Conservation (phyloP, 2,113 vertebrate species). For the Lepidothrix coronata region DNA sequence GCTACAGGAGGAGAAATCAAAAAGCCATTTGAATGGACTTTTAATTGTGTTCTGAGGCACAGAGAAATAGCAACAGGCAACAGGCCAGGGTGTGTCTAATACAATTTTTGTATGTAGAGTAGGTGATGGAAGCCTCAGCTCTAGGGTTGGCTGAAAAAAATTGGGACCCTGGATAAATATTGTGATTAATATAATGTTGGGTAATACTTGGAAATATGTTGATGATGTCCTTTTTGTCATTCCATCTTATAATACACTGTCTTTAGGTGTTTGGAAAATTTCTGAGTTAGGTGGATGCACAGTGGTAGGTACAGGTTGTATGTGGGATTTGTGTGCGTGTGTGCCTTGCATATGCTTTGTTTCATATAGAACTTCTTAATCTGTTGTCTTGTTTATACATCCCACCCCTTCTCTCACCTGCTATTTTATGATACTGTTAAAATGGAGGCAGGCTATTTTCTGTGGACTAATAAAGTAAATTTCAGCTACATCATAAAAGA, state of each 20-base stretch:
- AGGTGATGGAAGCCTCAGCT: background rate
- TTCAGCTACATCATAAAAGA: background rate
- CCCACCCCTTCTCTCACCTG: background rate
- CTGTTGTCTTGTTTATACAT: background rate
- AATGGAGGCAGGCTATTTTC: background rate
- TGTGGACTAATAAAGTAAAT: background rate
- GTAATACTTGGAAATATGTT: background rate
- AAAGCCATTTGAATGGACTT: background rate
- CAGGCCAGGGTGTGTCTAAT: background rate
- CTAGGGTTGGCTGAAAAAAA: background rate
- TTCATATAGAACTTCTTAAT: background rate
- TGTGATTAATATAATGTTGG: background rate
- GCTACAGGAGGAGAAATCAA: background rate
- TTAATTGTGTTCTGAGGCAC: background rate
- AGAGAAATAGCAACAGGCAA: background rate
- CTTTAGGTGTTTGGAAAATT: background rate
- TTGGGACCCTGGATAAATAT: background rate
- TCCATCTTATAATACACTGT: background rate
- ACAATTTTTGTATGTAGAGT: background rate
- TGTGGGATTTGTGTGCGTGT: background rate
- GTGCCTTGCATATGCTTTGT: background rate
- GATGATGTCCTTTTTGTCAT: background rate
- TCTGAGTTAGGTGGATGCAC: accelerated
- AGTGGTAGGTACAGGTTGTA: background rate
- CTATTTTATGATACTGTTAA: background rate